Evolutionary conservation across 2,888 invertebrate genomes (phyloP), one percentile per base, ranked within the genome.

Genomic region (Scrobipalpa costella): DNA sequence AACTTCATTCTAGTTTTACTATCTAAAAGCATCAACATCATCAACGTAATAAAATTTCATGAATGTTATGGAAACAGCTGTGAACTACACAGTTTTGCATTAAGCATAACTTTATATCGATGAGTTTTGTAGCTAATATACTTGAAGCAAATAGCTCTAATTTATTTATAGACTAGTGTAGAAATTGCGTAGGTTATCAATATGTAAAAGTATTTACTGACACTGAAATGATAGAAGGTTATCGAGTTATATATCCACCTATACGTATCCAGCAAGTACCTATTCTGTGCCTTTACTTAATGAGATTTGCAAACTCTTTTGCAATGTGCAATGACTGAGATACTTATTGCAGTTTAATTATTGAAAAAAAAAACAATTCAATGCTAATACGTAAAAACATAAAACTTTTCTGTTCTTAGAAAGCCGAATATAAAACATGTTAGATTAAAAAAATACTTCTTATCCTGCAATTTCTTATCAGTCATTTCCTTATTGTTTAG

Each of bases 281-380:
- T 40, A 44, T 5, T 9, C 50, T 13, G 17, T 0, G 9, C 40
- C 1, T 40, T n/a, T 5, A 7, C 50, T 13, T 57, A 57, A 57
- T 57, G 7, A 21, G 13, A 57, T n/a, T 21, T 21, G 33, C 50
- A 50, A 6, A 33, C 15, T 57, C n/a, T 44, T 44, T 57, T 57
- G 55, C 55, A 57, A 34, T 57, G 15, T 57, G 55, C 50, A 50
- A 19, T 50, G 50, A 50, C 50, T 19, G 50, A 7, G n/a, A 50
- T 50, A 8, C n/a, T 49, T 2, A 21, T 17, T 21, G 50, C 50
- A 50, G 1, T 15, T 11, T 47, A 7, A 11, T 44, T 44, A 44
- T 44, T 34, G 7, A 34, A 11, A n/a, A 40, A 40, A 2, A 40
- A 13, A n/a, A 13, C n/a, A n/a, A n/a, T 9, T 40, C n/a, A n/a